phyloP scores from a whole-genome alignment of 2,888 invertebrate species.

The Clostera curtula region DNA sequence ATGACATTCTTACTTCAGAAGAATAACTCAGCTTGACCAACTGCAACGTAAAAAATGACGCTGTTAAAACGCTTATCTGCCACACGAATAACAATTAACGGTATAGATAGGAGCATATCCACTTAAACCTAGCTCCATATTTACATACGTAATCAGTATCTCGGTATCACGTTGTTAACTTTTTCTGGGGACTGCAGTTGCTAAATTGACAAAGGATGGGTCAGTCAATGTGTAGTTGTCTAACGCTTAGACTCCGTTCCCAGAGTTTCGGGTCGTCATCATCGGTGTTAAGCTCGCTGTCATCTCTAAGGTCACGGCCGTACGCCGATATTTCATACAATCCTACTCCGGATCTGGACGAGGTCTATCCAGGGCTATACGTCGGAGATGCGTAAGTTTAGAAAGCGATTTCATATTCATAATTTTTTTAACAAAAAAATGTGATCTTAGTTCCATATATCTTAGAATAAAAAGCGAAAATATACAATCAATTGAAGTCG shows the following conservation, averaged over 20 bases:
- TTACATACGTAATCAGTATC: no score
- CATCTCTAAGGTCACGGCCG: conserved; percentile 49
- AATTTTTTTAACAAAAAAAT: conserved; percentile 1
- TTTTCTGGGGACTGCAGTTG: conserved; percentile 12
- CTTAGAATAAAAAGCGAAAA: no score
- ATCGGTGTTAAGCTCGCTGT: conserved; percentile 52
- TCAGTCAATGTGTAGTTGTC: conserved; percentile 34
- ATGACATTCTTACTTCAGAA: no score
- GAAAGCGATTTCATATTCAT: neutral
- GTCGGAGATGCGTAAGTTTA: conserved; percentile 83
- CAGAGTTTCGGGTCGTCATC: conserved; percentile 61
- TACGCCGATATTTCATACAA: conserved; percentile 53
- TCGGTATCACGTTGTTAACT: conserved; percentile 6
- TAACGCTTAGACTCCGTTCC: conserved; percentile 31
- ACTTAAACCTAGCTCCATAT: no score
- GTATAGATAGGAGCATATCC: no score
- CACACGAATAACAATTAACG: no score
- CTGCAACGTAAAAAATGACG: no score
- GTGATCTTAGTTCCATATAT: no score
- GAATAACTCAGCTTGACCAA: no score
- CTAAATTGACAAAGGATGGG: conserved; percentile 29
- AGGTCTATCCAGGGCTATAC: conserved; percentile 83
- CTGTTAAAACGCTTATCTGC: no score
- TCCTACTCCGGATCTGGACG: conserved; percentile 80
- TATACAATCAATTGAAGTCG: no score